phyloP scores from a whole-genome alignment of 2,888 invertebrate genomes.

The Siphonodentalium dalli region DNA sequence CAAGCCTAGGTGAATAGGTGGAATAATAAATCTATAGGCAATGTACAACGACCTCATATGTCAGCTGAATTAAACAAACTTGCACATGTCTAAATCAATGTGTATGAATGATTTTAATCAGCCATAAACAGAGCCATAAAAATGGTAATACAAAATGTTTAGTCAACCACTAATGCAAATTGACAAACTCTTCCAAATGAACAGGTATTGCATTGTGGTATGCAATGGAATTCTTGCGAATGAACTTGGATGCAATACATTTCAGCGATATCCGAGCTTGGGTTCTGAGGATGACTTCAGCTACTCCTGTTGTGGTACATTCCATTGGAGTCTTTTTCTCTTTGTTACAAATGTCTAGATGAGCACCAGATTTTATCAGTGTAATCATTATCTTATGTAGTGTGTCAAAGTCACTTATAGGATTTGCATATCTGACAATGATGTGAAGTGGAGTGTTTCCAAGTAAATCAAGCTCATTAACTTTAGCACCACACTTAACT shows the following conservation, averaged over 20 bases:
- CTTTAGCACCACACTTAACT: slow-evolving; percentile 82
- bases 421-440: slow-evolving; percentile 70
- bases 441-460: slow-evolving; percentile 92
- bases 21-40: too few relatives aligned
- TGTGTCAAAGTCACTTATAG: slow-evolving; percentile 65
- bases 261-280: slow-evolving; percentile 66
- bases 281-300: slow-evolving; percentile 77
- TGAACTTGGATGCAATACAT: slow-evolving; percentile 66
- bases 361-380: slow-evolving; percentile 81
- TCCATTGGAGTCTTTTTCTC: slow-evolving; percentile 55
- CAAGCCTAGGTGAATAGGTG: too few relatives aligned
- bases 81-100: too few relatives aligned
- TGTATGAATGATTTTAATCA: too few relatives aligned
- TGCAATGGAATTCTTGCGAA: slow-evolving; percentile 72
- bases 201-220: slow-evolving; percentile 47
- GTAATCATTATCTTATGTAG: slow-evolving; percentile 73
- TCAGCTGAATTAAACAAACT: too few relatives aligned
- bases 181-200: slow-evolving; percentile 54
- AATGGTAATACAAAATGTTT: too few relatives aligned
- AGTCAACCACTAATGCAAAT: slow-evolving; percentile 55
- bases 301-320: slow-evolving; percentile 72
- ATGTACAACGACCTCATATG: too few relatives aligned
- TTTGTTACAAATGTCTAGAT: slow-evolving; percentile 74
- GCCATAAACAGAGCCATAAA: too few relatives aligned
- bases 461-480: slow-evolving; percentile 79